Base-by-base conservation (phyloP, 64 coral and sea anemone genomes). In the Porites australiensis region DNA sequence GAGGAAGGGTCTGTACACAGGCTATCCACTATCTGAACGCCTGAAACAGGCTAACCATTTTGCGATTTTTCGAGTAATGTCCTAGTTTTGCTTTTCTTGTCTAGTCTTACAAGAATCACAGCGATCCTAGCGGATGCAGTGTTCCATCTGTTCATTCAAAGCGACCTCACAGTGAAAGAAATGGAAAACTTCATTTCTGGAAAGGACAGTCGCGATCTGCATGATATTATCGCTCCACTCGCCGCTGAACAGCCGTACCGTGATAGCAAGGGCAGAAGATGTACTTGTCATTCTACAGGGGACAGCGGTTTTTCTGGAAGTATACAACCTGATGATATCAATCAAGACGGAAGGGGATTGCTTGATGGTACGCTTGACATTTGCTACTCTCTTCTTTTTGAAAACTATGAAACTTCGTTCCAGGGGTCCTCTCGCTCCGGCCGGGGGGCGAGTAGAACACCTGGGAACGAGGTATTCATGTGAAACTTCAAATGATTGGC, bases 81-180 rank as follows among this genome's bases (percentile, higher is more conserved):
- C 2, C 58, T 9, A 1, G 63, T 4, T 70, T 7, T 66, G 18
- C 19, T 1, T 83, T 88, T 81, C 12, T 13, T 74, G 72, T 73
- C 1, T n/a, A 96, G 95, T 19, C 64, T 94, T 19, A 70, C 90
- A 68, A 75, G 64, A 72, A 82, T 88, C 57, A 70, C 68, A 68
- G 21, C 88, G 3, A 75, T 91, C 47, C 82, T 97, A 5, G 86
- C 95, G 23, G 92, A 93, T 23, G 18, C 88, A 59, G 82, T 82
- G 18, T 82, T 97, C 11, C 95, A 97, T 80, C 89, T 97, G 59
- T 97, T 97, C 79, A 83, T 97, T 45, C 95, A 97, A 82, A 97
- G 79, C 48, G 90, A 81, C 66, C 70, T 97, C 8, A 91, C 74
- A 48, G 45, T 87, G n/a, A 91, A 74, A 87, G 92, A 93, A 13